phyloP scores from a whole-genome alignment of 2,888 invertebrate genomes.

The Noctua pronuba region DNA sequence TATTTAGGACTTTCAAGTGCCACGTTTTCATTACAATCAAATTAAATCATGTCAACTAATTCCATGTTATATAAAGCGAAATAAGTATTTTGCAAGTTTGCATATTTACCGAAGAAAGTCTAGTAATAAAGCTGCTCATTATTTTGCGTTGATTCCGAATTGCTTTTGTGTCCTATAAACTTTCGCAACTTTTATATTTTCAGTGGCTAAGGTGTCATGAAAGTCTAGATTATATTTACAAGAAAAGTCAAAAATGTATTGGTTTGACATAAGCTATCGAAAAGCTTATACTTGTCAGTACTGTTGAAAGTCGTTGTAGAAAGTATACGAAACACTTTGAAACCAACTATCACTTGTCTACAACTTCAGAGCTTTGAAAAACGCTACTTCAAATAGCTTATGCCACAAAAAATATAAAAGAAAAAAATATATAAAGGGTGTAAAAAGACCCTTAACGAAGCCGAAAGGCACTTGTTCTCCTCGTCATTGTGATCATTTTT shows the following conservation, averaged over 20 bases:
- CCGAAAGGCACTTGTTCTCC: no score
- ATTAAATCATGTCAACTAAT: background rate
- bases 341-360: background rate
- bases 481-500: no score
- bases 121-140: background rate
- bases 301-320: background rate
- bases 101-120: slow-evolving; percentile 25
- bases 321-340: background rate
- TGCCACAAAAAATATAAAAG: background rate
- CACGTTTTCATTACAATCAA: background rate
- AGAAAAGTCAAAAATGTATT: background rate
- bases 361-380: background rate
- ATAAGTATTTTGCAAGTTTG: background rate
- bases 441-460: no score
- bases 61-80: background rate
- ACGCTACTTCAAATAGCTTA: no score
- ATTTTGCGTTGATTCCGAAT: slow-evolving; percentile 4
- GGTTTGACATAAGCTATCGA: background rate
- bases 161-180: slow-evolving; percentile 31
- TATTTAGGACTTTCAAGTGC: background rate
- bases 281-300: background rate
- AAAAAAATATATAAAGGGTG: background rate
- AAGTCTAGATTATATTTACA: background rate
- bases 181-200: background rate
- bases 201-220: background rate